phyloP scores from a whole-genome alignment of 2,113 vertebrate genomes.

The Rhabdornis inornatus region DNA sequence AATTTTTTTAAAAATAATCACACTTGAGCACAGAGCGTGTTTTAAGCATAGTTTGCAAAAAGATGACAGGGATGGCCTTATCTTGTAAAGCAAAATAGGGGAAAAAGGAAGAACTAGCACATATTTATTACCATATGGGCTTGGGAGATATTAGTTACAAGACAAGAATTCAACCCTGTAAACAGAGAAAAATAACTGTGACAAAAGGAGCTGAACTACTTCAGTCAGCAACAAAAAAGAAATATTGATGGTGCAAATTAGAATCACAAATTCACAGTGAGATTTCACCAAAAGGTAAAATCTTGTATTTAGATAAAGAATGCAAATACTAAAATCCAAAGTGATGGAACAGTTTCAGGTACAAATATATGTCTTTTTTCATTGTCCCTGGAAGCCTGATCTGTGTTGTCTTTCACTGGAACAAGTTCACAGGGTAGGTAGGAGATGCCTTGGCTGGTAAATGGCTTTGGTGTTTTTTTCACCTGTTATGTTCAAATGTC shows the following conservation, averaged over 20 bases:
- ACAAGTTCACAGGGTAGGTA: not conserved
- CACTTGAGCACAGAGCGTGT: not conserved
- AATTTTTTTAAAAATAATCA: not conserved
- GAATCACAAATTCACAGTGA: not conserved
- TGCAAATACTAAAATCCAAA: not conserved
- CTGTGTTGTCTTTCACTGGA: not conserved
- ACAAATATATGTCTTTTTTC: not conserved
- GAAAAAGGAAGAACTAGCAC: not conserved
- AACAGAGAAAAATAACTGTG: conserved; percentile 5
- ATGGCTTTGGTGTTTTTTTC: not conserved
- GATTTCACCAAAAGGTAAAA: not conserved
- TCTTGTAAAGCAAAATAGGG: not conserved
- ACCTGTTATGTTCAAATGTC: not conserved
- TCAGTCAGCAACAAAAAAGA: not conserved
- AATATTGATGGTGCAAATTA: not conserved
- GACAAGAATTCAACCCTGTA: not conserved
- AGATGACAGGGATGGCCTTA: not conserved
- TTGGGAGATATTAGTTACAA: not conserved
- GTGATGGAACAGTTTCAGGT: not conserved
- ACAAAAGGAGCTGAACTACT: not conserved
- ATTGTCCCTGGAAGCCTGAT: not conserved
- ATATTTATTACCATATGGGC: not conserved
- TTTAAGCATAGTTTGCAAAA: not conserved
- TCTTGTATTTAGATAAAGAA: not conserved
- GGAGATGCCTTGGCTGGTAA: not conserved